These are phyloP conservation scores for Xanthia icteritia DNA, from an alignment of 2,888 invertebrate species.

Conservation along the genomic window DNA sequence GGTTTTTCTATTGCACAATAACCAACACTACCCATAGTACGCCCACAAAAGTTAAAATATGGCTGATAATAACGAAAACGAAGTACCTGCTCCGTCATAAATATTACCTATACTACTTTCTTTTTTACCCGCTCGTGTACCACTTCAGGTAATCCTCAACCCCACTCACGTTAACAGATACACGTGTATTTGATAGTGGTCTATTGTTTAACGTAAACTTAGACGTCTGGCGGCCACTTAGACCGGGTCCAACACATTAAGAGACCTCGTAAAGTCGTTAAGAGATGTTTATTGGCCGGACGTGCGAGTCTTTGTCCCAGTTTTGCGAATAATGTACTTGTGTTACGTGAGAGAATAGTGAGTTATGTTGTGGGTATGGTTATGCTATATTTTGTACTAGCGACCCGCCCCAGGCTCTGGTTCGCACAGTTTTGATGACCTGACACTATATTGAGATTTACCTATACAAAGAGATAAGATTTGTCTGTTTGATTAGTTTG, in stretches of 20 bases:
- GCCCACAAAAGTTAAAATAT: too few relatives aligned
- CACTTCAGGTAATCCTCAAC: slow-evolving; percentile 18
- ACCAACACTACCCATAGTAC: too few relatives aligned
- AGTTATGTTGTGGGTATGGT: slow-evolving; percentile 43
- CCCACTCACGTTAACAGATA: slow-evolving; percentile 29
- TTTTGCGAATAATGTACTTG: slow-evolving; percentile 66
- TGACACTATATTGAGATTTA: too few relatives aligned
- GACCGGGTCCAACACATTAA: slow-evolving; percentile 75
- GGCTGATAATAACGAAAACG: too few relatives aligned
- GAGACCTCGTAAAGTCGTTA: slow-evolving; percentile 79
- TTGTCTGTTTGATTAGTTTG: too few relatives aligned
- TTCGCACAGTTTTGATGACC: too few relatives aligned
- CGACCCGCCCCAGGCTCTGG: too few relatives aligned
- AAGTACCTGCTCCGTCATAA: too few relatives aligned
- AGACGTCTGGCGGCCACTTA: slow-evolving; percentile 71
- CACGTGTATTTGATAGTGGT: slow-evolving; percentile 53
- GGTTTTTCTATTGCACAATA: too few relatives aligned
- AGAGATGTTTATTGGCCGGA: slow-evolving; percentile 80
- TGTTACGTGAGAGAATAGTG: slow-evolving; percentile 56
- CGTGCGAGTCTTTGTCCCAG: slow-evolving; percentile 77
- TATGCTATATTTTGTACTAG: neutral
- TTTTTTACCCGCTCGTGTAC: neutral
- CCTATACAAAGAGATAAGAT: too few relatives aligned
- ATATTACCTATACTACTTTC: too few relatives aligned
- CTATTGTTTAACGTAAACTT: slow-evolving; percentile 57